Base-by-base conservation (phyloP, 2,113 vertebrate species). In the Hemiprocne comata region DNA sequence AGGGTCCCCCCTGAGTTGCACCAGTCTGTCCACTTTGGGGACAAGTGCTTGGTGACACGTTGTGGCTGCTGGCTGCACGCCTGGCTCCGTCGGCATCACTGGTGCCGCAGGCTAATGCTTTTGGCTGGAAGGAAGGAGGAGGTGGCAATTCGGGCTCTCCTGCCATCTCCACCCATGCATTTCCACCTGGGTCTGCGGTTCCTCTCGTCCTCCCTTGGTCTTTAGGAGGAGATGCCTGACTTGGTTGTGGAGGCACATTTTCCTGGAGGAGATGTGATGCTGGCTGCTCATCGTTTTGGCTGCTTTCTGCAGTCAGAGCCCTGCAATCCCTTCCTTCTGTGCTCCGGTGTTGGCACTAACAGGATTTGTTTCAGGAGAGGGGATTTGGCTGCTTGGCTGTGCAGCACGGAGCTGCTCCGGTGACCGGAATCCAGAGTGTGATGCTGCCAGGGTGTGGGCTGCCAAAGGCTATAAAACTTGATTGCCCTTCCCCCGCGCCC, bases 281-380 rank as follows among this genome's bases (percentile, higher is more conserved):
- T 48, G 4, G 26, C 69, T 23, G n/a, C 1, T 0, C 55, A 34
- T 86, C 9, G 0, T 46, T 91, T 89, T 66, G 55, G 34, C 89
- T 36, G 77, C 80, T 80, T 65, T 38, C 53, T 51, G 61, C 84
- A 57, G 40, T 24, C 36, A 14, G 81, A 89, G 69, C 87, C 69
- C 26, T 26, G 50, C 70, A 50, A 84, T 70, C 1, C 1, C 73
- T 55, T 72, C 73, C 66, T 64, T 42, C 50, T 0, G 0, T 0
- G 6, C 60, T 58, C 65, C 1, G 0, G 61, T 3, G 0, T 81
- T 12, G 5, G 57, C 66, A 11, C 82, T 87, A 62, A 91, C 50
- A 64, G 82, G 94, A 89, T 96, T 91, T 91, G 85, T 91, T 91
- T 91, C 81, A 36, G 70, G 74, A 93, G 62, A 82, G 31, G 75